Conservation (phyloP, 2,113 vertebrate species). For the Paraplagusia blochii region DNA sequence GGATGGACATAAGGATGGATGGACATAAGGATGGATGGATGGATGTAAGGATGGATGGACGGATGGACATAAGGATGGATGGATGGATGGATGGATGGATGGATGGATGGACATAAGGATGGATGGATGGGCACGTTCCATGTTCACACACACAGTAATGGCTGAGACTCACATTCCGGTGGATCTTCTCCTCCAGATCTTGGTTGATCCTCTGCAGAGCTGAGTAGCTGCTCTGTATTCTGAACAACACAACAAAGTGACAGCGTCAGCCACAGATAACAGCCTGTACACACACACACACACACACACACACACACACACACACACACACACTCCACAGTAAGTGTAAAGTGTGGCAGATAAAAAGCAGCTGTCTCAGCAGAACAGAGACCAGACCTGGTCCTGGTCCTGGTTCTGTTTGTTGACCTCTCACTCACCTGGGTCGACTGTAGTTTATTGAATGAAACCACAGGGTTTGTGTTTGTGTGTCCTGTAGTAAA, state of each 20-base stretch:
- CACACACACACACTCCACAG: neutral
- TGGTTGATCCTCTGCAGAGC: slow-evolving; percentile 95
- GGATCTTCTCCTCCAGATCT: slow-evolving; percentile 96
- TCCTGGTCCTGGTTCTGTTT: neutral
- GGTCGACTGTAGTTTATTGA: slow-evolving; percentile 7
- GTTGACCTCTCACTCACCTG: neutral
- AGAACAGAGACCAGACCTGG: neutral
- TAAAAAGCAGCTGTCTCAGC: neutral
- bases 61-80: too few species aligned
- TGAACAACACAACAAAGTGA: slow-evolving; percentile 61
- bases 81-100: too few species aligned
- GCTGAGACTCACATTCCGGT: slow-evolving; percentile 72
- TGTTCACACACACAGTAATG: neutral
- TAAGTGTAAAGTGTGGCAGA: neutral
- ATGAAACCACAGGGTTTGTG: too few species aligned
- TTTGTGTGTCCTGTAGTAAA: too few species aligned
- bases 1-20: too few species aligned
- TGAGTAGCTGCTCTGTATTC: slow-evolving; percentile 96
- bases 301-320: neutral
- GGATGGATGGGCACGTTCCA: too few species aligned
- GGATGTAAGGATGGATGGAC: too few species aligned
- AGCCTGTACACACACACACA: neutral
- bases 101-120: too few species aligned
- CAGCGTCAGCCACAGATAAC: slow-evolving; percentile 22
- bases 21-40: too few species aligned